phyloP scores from a whole-genome alignment of 2,888 invertebrate species.

The Ornithoptera alexandrae region DNA sequence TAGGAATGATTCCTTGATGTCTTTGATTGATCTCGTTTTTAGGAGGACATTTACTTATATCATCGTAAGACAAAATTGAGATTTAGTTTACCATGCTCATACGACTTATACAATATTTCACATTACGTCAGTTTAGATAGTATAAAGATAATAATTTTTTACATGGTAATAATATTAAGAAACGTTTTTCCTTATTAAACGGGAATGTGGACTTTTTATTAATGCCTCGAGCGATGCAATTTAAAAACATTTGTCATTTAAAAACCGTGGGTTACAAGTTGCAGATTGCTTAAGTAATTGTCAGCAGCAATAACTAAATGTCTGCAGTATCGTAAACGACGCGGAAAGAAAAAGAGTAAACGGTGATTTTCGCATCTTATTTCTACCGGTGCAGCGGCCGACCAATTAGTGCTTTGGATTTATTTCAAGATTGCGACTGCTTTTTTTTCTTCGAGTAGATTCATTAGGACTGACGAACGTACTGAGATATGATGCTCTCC shows the following conservation, averaged over 20 bases:
- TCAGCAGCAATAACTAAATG: slow-evolving; percentile 24
- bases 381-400: slow-evolving; percentile 50
- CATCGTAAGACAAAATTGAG: background rate
- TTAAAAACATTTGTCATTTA: slow-evolving; percentile 15
- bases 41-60: background rate
- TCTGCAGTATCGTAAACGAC: slow-evolving; percentile 47
- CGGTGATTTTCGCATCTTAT: slow-evolving; percentile 45
- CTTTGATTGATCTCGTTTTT: no score
- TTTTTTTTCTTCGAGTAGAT: background rate
- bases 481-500: background rate
- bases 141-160: background rate
- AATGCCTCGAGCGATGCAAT: slow-evolving; percentile 3
- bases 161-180: background rate
- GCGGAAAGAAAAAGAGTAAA: slow-evolving; percentile 43
- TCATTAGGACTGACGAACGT: background rate
- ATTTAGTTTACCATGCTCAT: background rate
- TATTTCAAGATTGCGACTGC: background rate
- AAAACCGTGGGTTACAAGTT: slow-evolving; percentile 11
- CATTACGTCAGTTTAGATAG: background rate
- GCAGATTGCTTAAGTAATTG: slow-evolving; percentile 25
- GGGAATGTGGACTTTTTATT: background rate
- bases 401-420: slow-evolving; percentile 64
- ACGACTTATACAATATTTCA: no score
- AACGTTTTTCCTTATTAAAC: background rate
- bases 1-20: no score